Conservation (phyloP, 2,888 invertebrate genomes). For the Ditula angustiorana region DNA sequence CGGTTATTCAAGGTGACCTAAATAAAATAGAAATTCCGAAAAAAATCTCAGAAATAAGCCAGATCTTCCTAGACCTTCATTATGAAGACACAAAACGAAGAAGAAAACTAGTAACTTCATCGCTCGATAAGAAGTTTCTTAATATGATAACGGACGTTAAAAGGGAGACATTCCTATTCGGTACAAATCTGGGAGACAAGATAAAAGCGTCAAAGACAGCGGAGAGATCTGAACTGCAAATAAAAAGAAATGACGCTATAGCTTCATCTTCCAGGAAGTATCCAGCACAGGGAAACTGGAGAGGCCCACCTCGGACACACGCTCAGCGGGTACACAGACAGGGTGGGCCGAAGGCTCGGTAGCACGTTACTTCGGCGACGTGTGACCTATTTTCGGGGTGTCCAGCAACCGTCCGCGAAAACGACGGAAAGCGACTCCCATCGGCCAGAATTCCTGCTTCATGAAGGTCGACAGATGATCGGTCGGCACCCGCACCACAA, state of each 20-base stretch:
- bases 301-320: neutral
- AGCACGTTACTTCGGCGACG: neutral
- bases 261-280: neutral
- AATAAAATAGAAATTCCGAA: constrained; percentile 27
- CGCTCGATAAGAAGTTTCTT: constrained; percentile 39
- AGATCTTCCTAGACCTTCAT: constrained; percentile 35
- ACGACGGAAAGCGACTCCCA: too few relatives aligned
- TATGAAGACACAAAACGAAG: constrained; percentile 27
- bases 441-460: too few relatives aligned
- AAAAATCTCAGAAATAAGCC: constrained; percentile 29
- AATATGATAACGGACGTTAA: constrained; percentile 3
- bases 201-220: constrained; percentile 20
- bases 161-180: constrained; percentile 16
- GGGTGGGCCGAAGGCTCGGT: neutral
- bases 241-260: neutral
- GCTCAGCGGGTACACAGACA: neutral
- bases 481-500: too few relatives aligned
- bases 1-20: constrained; percentile 6
- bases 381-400: too few relatives aligned
- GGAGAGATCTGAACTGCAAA: constrained; percentile 20
- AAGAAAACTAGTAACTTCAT: constrained; percentile 32
- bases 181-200: constrained; percentile 16
- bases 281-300: neutral
- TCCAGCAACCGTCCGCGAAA: too few relatives aligned
- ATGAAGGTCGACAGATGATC: too few relatives aligned